Evolutionary conservation across 1,140 invertebrate genomes (phyloP), one percentile per base, ranked within the genome.

Genomic region (Proales similis): DNA sequence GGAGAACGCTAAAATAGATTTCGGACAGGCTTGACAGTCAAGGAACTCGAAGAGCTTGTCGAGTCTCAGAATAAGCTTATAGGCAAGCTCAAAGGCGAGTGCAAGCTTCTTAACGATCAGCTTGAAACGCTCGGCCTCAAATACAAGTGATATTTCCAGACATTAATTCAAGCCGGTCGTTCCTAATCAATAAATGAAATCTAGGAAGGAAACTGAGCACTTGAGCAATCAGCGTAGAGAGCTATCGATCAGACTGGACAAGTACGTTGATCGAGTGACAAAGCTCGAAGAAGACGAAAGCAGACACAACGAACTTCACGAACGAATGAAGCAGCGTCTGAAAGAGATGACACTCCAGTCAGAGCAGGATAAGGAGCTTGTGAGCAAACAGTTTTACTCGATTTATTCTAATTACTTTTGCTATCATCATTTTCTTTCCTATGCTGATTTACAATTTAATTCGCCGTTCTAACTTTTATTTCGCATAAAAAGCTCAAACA

Each of bases 1-100:
- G n/a, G 24, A 9, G 22, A 49, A 33, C 32, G 12, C 12, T n/a
- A n/a, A n/a, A n/a, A n/a, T n/a, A n/a, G n/a, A n/a, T 49, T 33
- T 6, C 12, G 12, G 17, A 22, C 2, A 49, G 48, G 48, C 19
- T 3, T 42, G 9, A 57, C 51, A 19, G 51, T 57, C 22, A 57
- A 57, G 32, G 51, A 57, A n/a, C 29, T 57, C 17, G 51, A 57
- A 27, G 51, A 57, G 9, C 24, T 57, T 3, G 22, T 57, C n/a
- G 51, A 57, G 30, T 57, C 51, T n/a, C 51, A 57, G 14, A 57
- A 57, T 29, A 57, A 42, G 14, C 32, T 57, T 19, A 57, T 57
- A 9, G 45, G 20, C 11, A 57, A 57, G 11, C 45, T 57, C 17
- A 38, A 42, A 5, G 19, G 36, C 22, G 51, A 57, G 29, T 24